phyloP scores from a whole-genome alignment of 2,888 invertebrate species.

The Furcula furcula region DNA sequence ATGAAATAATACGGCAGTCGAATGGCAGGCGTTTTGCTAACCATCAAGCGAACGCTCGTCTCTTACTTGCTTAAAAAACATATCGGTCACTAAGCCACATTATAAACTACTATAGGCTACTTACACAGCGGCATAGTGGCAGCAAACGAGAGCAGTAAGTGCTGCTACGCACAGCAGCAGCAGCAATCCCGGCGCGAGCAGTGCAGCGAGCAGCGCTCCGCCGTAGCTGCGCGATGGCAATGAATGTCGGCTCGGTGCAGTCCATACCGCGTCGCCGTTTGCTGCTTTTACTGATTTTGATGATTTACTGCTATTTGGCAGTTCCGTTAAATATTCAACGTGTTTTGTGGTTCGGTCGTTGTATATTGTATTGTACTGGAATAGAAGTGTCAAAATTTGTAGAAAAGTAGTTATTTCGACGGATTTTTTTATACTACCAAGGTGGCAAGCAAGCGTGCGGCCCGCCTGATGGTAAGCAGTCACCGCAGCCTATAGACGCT shows the following conservation, averaged over 20 bases:
- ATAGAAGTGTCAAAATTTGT: neutral
- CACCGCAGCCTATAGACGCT: no score
- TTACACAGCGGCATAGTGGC: conserved; percentile 30
- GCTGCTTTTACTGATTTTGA: conserved; percentile 32
- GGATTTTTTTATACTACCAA: no score
- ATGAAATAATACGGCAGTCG: no score
- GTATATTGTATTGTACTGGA: conserved; percentile 70
- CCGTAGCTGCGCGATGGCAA: neutral
- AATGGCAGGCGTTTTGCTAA: no score
- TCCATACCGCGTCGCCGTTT: conserved; percentile 74
- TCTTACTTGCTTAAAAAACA: no score
- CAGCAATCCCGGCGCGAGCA: neutral
- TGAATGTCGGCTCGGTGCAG: conserved; percentile 72
- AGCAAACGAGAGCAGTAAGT: conserved; percentile 9
- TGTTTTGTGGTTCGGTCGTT: conserved; percentile 54
- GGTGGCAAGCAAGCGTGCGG: no score
- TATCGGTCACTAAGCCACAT: no score
- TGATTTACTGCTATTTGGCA: conserved; percentile 40
- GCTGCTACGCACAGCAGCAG: neutral
- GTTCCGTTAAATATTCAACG: conserved; percentile 57
- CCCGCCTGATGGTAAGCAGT: no score
- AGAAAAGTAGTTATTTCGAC: no score
- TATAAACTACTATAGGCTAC: conserved; percentile 7
- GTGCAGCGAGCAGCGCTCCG: neutral
- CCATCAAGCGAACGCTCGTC: no score